Evolutionary conservation across 1,140 invertebrate species (phyloP).

Genomic region (Microplitis demolitor): DNA sequence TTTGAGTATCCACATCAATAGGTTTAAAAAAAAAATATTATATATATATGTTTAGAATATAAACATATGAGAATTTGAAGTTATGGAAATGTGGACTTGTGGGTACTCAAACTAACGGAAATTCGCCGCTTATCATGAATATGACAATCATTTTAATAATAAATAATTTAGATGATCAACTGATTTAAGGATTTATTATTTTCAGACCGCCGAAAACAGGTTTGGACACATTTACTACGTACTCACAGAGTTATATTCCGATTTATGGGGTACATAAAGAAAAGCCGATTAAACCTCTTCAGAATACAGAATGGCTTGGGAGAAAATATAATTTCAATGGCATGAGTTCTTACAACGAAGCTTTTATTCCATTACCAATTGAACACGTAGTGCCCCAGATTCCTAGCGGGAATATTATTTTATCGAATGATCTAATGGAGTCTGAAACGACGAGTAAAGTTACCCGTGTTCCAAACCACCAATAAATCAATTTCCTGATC

Average conservation of each 20-base stretch:
- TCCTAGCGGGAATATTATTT: conserved; percentile 41
- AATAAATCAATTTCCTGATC: too few species aligned
- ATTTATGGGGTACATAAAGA: conserved; percentile 20
- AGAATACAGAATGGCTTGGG: conserved; percentile 25
- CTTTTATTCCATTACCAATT: conserved; percentile 37
- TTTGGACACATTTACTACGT: conserved; percentile 50
- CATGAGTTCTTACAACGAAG: conserved; percentile 51
- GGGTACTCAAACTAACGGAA: too few species aligned
- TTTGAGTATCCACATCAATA: too few species aligned
- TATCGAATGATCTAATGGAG: conserved; percentile 46
- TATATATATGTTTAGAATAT: too few species aligned
- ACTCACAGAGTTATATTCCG: conserved; percentile 43
- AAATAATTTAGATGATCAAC: too few species aligned
- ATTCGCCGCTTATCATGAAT: too few species aligned
- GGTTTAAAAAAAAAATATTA: too few species aligned
- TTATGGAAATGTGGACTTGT: too few species aligned
- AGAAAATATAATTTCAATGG: conserved; percentile 37
- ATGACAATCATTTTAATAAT: too few species aligned
- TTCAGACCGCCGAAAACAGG: conserved; percentile 40
- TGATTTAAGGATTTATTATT: too few species aligned
- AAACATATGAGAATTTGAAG: too few species aligned
- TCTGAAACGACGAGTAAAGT: conserved; percentile 54
- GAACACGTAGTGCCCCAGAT: conserved; percentile 38
- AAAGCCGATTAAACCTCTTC: conserved; percentile 41
- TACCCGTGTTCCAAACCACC: background rate